Evolutionary conservation across 2,888 invertebrate genomes (phyloP), one percentile per base, ranked within the genome.

Genomic region (Entomobrya multifasciata): DNA sequence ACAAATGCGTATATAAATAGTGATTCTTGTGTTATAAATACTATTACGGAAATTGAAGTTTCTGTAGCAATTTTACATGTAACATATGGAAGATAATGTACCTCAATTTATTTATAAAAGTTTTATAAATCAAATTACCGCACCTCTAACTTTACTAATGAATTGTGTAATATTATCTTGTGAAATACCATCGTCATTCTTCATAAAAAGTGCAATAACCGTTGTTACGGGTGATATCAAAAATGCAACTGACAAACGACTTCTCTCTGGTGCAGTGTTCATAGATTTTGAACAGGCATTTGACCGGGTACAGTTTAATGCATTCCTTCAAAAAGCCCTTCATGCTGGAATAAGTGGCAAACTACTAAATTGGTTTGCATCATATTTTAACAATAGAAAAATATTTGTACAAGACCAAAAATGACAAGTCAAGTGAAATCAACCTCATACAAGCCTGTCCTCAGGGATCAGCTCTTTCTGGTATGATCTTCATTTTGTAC

Each of bases 321-420:
- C n/a, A n/a, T 22, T 44, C 25, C 15, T 81, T 1, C 52, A 36
- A 27, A 55, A 70, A 36, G n/a, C n/a, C n/a, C n/a, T n/a, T n/a
- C n/a, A 11, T 72, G n/a, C n/a, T 27, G 72, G 72, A 4, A 30
- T 81, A 5, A 13, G 41, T 11, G 36, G 81, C 3, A 22, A 67
- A n/a, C 8, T 67, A 15, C 20, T 67, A 0, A 22, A 49, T 17
- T 30, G 11, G 25, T 52, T 81, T 36, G 8, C 6, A 41, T 70
- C 81, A 13, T 81, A 81, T 52, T 81, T 81, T 70, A 52, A 4
- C 0, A 36, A 81, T 30, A 0, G 81, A 20, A 81, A 55, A 36
- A 57, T 81, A 0, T 36, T 49, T n/a, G 80, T 81, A 17, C 5
- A 13, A 41, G 17, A 78, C 8, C 15, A 17, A 25, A 49, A 55